Conservation (phyloP, 2,113 vertebrate genomes). For the Agelaius phoeniceus region DNA sequence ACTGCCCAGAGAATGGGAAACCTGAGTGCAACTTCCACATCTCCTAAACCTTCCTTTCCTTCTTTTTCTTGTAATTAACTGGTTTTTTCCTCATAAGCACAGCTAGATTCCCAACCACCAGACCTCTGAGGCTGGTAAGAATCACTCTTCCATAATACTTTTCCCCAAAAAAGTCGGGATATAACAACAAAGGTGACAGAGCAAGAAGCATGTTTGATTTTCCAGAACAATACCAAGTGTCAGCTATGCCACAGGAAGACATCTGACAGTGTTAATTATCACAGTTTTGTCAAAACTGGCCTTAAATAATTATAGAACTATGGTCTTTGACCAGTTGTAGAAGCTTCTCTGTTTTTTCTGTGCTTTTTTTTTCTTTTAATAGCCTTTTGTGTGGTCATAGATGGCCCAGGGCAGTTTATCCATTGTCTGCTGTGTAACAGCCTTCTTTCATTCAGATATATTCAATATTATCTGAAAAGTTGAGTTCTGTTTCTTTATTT, state of each 20-base stretch:
- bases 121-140: not conserved
- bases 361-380: not conserved
- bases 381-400: not conserved
- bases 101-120: not conserved
- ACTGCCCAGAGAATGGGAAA: not conserved
- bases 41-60: not conserved
- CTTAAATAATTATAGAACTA: not conserved
- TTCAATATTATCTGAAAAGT: not conserved
- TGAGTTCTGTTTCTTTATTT: not conserved
- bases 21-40: not conserved
- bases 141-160: not conserved
- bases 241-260: not conserved
- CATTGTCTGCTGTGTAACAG: not conserved
- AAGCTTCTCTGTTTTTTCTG: not conserved
- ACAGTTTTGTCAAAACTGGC: not conserved
- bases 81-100: not conserved
- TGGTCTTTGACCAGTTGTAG: not conserved
- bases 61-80: not conserved
- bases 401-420: not conserved
- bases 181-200: not conserved
- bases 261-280: not conserved
- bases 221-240: not conserved
- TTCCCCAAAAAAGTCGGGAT: not conserved
- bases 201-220: not conserved
- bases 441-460: not conserved